Conservation (phyloP, 2,797 vertebrate genomes). For the Vireo griseus region DNA sequence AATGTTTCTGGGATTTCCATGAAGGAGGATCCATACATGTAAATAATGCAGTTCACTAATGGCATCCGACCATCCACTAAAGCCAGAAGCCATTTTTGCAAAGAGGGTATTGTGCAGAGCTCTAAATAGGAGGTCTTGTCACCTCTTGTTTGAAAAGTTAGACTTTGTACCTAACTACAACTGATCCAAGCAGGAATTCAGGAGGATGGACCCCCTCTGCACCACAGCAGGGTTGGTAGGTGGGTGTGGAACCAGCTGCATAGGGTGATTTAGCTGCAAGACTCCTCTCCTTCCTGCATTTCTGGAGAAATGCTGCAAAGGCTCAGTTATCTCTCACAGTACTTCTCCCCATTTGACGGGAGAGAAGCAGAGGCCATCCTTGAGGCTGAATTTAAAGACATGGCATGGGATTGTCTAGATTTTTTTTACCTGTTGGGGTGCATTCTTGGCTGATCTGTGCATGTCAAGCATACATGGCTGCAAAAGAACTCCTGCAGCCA, state of each 20-base stretch:
- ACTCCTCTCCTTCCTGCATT: not conserved
- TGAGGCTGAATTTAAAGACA: not conserved
- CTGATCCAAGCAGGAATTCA: not conserved
- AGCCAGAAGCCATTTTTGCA: not conserved
- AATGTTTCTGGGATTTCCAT: not conserved
- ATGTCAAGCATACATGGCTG: not conserved
- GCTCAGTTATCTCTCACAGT: not conserved
- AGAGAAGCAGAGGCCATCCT: not conserved
- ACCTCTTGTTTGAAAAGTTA: not conserved
- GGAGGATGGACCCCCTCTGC: not conserved
- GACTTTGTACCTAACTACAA: not conserved
- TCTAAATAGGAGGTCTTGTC: not conserved
- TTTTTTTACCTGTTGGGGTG: not conserved
- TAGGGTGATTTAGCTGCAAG: not conserved
- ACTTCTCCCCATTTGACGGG: not conserved
- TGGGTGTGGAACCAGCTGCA: not conserved
- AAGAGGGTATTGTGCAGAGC: not conserved
- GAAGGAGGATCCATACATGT: not conserved
- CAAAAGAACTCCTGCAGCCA: not conserved
- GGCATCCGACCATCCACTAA: accelerated
- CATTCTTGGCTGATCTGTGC: not conserved
- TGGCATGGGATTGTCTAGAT: not conserved
- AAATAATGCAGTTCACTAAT: not conserved
- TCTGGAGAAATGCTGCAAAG: not conserved
- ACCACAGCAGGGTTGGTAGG: not conserved